Percentiles rank a stretch among this genome's conserved stretches.
These are phyloP conservation scores for Syritta pipiens DNA, from an alignment of 2,888 invertebrate genomes.

Conservation along the genomic window DNA sequence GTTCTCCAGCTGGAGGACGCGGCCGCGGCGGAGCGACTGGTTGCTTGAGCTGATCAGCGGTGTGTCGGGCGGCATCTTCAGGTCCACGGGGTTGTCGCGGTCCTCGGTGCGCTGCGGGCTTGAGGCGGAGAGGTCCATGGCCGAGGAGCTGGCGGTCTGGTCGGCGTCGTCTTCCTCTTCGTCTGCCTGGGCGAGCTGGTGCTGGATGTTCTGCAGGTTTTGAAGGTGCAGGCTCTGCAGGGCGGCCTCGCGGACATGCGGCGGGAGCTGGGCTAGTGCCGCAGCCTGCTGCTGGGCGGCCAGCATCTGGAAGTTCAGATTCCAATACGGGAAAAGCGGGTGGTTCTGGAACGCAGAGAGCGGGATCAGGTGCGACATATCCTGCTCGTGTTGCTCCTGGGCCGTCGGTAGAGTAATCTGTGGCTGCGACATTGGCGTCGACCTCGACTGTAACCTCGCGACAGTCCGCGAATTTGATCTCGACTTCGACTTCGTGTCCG, in stretches of 20 bases:
- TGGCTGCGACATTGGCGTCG: too few relatives aligned
- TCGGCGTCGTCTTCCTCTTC: conserved; percentile 71
- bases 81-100: conserved; percentile 68
- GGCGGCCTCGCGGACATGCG: conserved; percentile 74
- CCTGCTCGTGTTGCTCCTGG: conserved; percentile 62
- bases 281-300: conserved; percentile 79
- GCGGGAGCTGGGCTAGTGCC: conserved; percentile 77
- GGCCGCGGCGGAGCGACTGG: conserved; percentile 87
- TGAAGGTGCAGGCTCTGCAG: conserved; percentile 71
- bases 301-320: conserved; percentile 78
- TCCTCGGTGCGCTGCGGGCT: conserved; percentile 75
- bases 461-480: too few relatives aligned
- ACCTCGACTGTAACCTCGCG: too few relatives aligned
- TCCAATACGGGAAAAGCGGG: conserved; percentile 79
- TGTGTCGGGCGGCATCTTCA: conserved; percentile 73
- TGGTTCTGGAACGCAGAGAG: conserved; percentile 76
- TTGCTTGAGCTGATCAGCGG: conserved; percentile 73
- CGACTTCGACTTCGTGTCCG: too few relatives aligned
- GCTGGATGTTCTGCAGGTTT: conserved; percentile 66
- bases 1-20: conserved; percentile 88
- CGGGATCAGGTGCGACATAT: conserved; percentile 70
- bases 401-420: too few relatives aligned
- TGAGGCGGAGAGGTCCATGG: conserved; percentile 78
- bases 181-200: conserved; percentile 55
- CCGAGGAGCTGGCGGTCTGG: conserved; percentile 72